Conservation (phyloP, 2,888 invertebrate genomes). For the Tigriopus californicus region DNA sequence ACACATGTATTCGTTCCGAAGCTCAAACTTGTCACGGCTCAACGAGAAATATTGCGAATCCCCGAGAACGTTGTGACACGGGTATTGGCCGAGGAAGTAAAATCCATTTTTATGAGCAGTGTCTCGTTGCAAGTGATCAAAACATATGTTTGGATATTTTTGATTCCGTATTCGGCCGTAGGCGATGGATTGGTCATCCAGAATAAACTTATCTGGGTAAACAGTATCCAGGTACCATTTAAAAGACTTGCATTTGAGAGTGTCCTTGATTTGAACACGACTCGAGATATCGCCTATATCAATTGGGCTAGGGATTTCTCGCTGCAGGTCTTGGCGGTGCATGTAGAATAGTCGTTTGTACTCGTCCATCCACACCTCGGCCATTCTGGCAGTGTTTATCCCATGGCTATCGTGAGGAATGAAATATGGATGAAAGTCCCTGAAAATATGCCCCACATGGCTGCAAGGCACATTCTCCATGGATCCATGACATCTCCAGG, state of each 20-base stretch:
- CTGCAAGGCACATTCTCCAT: slow-evolving; percentile 88
- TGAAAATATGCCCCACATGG: slow-evolving; percentile 83
- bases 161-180: slow-evolving; percentile 37
- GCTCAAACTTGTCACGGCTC: background rate
- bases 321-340: slow-evolving; percentile 56
- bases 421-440: slow-evolving; percentile 71
- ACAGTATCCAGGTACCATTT: slow-evolving; percentile 78
- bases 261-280: slow-evolving; percentile 55
- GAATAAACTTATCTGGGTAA: slow-evolving; percentile 55
- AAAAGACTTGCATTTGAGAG: slow-evolving; percentile 67
- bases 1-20: slow-evolving; percentile 14
- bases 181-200: too few species aligned
- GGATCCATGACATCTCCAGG: slow-evolving; percentile 71
- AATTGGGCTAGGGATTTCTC: slow-evolving; percentile 23
- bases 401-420: slow-evolving; percentile 86
- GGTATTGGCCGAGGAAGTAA: slow-evolving; percentile 7
- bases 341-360: slow-evolving; percentile 78
- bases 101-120: background rate
- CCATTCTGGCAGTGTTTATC: slow-evolving; percentile 82
- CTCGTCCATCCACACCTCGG: slow-evolving; percentile 95
- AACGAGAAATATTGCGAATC: slow-evolving; percentile 6
- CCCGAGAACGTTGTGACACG: slow-evolving; percentile 4
- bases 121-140: slow-evolving; percentile 11
- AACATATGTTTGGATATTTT: background rate
- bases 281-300: slow-evolving; percentile 63